Percentiles rank a stretch among this genome's conserved stretches.
Evolutionary conservation across 2,888 invertebrate genomes (phyloP).

Genomic region (Tachystola acroxantha): DNA sequence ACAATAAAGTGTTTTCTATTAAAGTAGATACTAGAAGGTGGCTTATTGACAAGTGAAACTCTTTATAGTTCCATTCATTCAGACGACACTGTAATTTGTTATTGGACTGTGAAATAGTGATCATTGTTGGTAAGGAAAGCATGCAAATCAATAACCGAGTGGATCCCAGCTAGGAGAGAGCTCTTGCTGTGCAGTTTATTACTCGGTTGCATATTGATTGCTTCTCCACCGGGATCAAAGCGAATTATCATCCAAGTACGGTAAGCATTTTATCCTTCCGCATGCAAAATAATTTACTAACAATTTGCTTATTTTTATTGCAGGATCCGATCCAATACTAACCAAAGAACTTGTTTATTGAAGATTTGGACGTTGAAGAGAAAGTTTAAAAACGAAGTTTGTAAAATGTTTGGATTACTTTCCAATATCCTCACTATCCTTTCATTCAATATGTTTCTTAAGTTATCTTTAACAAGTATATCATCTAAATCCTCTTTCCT

Average conservation of each 20-base stretch:
- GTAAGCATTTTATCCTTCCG: conserved; percentile 36
- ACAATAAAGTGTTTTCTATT: conserved; percentile 40
- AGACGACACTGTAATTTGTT: conserved; percentile 48
- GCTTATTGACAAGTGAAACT: conserved; percentile 73
- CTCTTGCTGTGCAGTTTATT: conserved; percentile 56
- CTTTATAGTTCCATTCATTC: conserved; percentile 54
- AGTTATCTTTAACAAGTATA: too few species aligned
- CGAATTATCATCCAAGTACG: conserved; percentile 47
- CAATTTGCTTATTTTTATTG: not conserved
- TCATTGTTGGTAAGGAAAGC: conserved; percentile 52
- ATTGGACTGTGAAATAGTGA: conserved; percentile 54
- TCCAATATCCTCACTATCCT: too few species aligned
- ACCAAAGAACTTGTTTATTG: not conserved
- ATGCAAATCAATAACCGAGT: conserved; percentile 69
- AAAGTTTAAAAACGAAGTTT: not conserved
- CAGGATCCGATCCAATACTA: conserved; percentile 2
- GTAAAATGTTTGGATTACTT: too few species aligned
- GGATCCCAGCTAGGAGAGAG: conserved; percentile 51
- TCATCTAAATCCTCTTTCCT: too few species aligned
- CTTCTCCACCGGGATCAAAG: conserved; percentile 46
- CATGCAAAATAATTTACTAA: not conserved
- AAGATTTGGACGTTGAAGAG: not conserved
- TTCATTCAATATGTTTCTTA: too few species aligned
- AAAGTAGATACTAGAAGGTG: conserved; percentile 38
- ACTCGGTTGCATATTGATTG: conserved; percentile 71